Evolutionary conservation across 2,113 vertebrate genomes (phyloP), one percentile per base, ranked within the genome.

Genomic region (Urocynchramus pylzowi): DNA sequence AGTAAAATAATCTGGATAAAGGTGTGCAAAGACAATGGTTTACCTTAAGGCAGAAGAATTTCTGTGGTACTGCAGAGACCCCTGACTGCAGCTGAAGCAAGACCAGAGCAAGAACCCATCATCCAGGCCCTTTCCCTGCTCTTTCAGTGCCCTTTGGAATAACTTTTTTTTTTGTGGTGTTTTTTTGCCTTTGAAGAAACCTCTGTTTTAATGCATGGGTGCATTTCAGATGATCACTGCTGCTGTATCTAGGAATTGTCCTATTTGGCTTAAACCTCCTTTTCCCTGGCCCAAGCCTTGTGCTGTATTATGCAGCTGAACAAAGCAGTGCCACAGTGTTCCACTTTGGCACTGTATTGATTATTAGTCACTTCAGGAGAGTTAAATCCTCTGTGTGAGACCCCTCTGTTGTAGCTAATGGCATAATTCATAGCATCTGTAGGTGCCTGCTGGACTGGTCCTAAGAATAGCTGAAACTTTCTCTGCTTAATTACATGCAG

Each of bases 381-480:
- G 61, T 61, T 73, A 71, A 63, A 84, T 44, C 31, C 30, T 50
- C 71, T 53, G 18, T 89, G 64, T 79, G 86, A 90, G 39, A 50
- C 50, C 77, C 56, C 81, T 88, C n/a, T 86, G 30, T 16, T 56
- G 45, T 35, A 77, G 45, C 65, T 90, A 71, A 75, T 89, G 76
- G 33, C 26, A 10, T 92, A 93, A 95, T 74, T 93, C 35, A 13
- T 42, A 92, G 79, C 94, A 90, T 93, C 79, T 92, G 88, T 76
- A 79, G 87, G 27, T 81, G 71, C 33, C 73, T 89, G 65, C 45
- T 85, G 63, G 31, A 17, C 41, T 92, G 71, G 22, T 69, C 37
- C 42, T 88, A 49, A 74, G 84, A 80, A 22, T 23, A 65, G 59
- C 35, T 92, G 71, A 37, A 86, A 86, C 54, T 84, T 61, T 52